Conservation (phyloP, 1,140 invertebrate species). For the Chironomus tepperi region DNA sequence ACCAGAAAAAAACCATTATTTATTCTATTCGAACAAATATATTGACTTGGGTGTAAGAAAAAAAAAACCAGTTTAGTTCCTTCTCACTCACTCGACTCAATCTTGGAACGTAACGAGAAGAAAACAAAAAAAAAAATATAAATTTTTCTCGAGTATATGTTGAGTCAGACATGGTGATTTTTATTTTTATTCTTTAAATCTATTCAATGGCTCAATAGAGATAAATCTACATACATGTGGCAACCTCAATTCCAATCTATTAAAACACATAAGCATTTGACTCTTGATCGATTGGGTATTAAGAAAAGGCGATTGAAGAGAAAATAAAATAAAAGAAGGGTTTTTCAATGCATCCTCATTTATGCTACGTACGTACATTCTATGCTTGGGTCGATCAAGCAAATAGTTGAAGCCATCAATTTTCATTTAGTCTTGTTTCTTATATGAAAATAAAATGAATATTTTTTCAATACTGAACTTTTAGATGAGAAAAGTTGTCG, state of each 20-base stretch:
- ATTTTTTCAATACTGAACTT: background rate
- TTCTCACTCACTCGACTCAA: background rate
- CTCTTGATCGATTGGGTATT: slow-evolving; percentile 12
- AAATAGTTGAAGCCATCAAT: slow-evolving; percentile 8
- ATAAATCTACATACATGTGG: no score
- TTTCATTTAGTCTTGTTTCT: background rate
- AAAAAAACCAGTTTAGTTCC: background rate
- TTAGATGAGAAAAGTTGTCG: background rate
- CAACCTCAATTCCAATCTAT: background rate
- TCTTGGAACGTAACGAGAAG: background rate
- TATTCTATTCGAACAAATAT: background rate
- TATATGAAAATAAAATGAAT: no score
- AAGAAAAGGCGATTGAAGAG: background rate
- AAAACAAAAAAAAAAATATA: no score
- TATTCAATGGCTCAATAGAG: no score
- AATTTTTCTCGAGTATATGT: no score
- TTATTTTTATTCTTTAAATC: background rate
- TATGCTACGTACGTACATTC: no score
- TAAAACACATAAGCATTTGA: slow-evolving; percentile 1
- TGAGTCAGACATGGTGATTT: background rate
- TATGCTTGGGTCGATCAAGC: background rate
- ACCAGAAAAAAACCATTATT: slow-evolving; percentile 5
- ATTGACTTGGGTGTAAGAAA: slow-evolving; percentile 12
- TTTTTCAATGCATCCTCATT: background rate
- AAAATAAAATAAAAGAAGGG: background rate